These are phyloP conservation scores for Aythya fuligula DNA, from an alignment of 2,797 vertebrate species.

Conservation along the genomic window DNA sequence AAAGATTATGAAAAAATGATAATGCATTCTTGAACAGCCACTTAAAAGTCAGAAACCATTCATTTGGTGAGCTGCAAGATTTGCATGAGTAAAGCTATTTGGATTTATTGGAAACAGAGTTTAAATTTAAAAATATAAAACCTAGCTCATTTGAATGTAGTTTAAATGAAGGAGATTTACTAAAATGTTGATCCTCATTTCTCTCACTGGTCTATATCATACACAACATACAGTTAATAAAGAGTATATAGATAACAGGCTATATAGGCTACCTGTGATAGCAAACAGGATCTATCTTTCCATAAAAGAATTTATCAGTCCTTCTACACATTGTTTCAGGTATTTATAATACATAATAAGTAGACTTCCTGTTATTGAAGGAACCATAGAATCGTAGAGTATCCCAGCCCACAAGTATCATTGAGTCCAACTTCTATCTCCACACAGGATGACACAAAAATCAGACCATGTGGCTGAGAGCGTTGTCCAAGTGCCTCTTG, in stretches of 20 bases:
- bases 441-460: no score
- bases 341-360: not conserved
- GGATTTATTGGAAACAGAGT: not conserved
- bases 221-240: not conserved
- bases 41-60: conserved; percentile 31
- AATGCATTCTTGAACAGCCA: conserved; percentile 21
- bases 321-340: not conserved
- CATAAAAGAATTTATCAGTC: not conserved
- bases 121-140: not conserved
- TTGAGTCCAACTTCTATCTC: no score
- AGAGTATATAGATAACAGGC: not conserved
- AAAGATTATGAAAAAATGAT: conserved; percentile 23
- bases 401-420: no score
- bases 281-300: not conserved
- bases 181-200: not conserved
- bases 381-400: no score
- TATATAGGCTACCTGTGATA: not conserved
- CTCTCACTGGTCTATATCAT: not conserved
- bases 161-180: not conserved
- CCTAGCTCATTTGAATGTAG: not conserved
- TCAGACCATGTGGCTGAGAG: no score
- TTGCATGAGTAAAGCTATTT: not conserved
- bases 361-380: not conserved
- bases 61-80: not conserved
- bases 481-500: no score